These are phyloP conservation scores for Raphicerus campestris DNA, from an alignment of 2,113 vertebrate genomes.

Conservation along the genomic window DNA sequence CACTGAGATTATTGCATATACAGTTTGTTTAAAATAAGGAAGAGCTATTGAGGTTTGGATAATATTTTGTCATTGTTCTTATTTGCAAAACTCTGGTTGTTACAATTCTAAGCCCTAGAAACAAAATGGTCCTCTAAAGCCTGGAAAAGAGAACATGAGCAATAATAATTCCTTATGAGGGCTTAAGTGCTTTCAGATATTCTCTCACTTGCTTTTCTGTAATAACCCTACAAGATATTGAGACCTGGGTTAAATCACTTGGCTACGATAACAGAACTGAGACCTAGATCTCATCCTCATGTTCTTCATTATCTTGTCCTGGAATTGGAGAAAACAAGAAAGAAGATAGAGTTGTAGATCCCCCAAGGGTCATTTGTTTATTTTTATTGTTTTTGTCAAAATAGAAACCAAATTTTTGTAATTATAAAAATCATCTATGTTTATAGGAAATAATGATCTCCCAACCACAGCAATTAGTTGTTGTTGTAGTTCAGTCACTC, in stretches of 20 bases:
- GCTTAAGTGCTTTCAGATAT: background rate
- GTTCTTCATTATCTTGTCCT: background rate
- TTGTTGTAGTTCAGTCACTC: background rate
- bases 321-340: conserved; percentile 16
- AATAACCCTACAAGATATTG: background rate
- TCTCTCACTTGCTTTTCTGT: background rate
- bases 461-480: background rate
- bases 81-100: background rate
- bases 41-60: background rate
- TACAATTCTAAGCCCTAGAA: background rate
- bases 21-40: background rate
- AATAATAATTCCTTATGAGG: background rate
- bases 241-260: background rate
- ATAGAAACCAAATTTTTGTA: background rate
- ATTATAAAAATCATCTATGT: background rate
- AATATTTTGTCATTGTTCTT: background rate
- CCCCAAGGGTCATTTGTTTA: background rate
- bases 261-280: background rate
- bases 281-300: background rate
- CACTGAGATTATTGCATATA: background rate
- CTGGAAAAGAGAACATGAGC: background rate
- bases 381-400: conserved; percentile 5
- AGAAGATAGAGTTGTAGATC: background rate
- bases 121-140: background rate
- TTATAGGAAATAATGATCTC: background rate